Percentiles rank a stretch among this genome's conserved stretches.
Conservation (phyloP, 1,140 invertebrate species). For the Proales similis region DNA sequence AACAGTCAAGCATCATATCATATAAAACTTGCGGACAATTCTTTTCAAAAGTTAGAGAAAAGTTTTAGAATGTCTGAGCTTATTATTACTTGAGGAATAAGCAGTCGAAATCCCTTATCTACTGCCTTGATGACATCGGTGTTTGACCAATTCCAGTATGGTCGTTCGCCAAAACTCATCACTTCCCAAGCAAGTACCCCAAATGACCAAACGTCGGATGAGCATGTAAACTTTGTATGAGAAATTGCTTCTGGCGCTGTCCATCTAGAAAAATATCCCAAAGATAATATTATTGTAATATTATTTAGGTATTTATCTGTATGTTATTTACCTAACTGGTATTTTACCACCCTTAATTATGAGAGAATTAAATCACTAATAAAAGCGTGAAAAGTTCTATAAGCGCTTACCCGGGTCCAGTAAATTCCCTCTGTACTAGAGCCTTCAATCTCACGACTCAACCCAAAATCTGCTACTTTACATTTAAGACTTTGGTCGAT, state of each 20-base stretch:
- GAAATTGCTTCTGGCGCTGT: slow-evolving; percentile 98
- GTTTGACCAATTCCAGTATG: slow-evolving; percentile 99
- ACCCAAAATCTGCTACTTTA: slow-evolving; percentile 98
- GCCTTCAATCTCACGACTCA: slow-evolving; percentile 85
- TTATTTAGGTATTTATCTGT: no score
- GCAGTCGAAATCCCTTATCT: slow-evolving; percentile 85
- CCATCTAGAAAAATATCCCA: no score
- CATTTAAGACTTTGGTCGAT: slow-evolving; percentile 96
- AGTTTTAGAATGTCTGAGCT: no score
- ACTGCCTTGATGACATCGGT: slow-evolving; percentile 98
- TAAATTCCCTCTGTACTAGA: slow-evolving; percentile 53
- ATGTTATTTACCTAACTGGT: no score
- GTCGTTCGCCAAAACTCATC: slow-evolving; percentile 95
- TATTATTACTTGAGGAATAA: slow-evolving; percentile 74
- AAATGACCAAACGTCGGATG: slow-evolving; percentile 97
- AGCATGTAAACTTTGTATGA: slow-evolving; percentile 96
- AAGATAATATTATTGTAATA: no score
- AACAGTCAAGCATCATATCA: slow-evolving; percentile 95
- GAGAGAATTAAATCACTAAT: no score
- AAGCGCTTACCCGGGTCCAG: no score
- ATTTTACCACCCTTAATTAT: slow-evolving; percentile 99
- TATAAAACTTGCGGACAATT: slow-evolving; percentile 69
- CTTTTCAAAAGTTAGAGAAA: no score
- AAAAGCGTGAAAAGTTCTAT: no score
- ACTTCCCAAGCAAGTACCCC: slow-evolving; percentile 99